phyloP scores from a whole-genome alignment of 30 jellyfish, hydroid and myxozoan genomes.

The Clytia hemisphaerica region DNA sequence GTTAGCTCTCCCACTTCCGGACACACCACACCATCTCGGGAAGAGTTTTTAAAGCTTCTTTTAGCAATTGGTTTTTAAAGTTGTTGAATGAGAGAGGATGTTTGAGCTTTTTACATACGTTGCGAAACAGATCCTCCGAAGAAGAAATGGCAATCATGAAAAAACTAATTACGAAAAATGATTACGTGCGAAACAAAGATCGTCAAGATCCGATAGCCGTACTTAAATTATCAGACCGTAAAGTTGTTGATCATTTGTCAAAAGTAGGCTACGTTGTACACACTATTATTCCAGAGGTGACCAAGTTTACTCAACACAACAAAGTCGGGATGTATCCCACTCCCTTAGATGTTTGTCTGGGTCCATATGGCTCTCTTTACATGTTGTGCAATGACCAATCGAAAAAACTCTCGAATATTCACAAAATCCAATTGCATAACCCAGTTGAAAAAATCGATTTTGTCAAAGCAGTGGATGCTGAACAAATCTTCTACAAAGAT shows the following conservation, averaged over 20 bases:
- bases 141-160: background rate
- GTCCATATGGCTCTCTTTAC: constrained; percentile 6
- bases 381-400: constrained; percentile 10
- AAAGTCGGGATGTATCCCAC: constrained; percentile 29
- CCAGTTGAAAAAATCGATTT: constrained; percentile 24
- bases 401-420: constrained; percentile 8
- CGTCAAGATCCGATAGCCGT: too few species aligned
- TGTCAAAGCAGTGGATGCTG: constrained; percentile 3
- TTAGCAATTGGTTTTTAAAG: constrained; percentile 16
- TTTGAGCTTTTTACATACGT: too few species aligned
- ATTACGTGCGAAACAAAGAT: constrained; percentile 1
- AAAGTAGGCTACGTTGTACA: constrained; percentile 24
- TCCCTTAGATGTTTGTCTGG: constrained; percentile 12
- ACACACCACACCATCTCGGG: constrained; percentile 31
- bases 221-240: constrained; percentile 6
- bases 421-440: constrained; percentile 21
- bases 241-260: constrained; percentile 20
- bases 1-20: constrained; percentile 9
- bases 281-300: constrained; percentile 32
- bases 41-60: constrained; percentile 17
- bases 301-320: constrained; percentile 14
- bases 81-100: constrained; percentile 12
- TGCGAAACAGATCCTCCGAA: background rate
- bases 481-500: too few species aligned
- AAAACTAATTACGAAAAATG: constrained; percentile 2